These are phyloP conservation scores for Grammomys surdaster DNA, from an alignment of 2,113 vertebrate species.

Conservation along the genomic window DNA sequence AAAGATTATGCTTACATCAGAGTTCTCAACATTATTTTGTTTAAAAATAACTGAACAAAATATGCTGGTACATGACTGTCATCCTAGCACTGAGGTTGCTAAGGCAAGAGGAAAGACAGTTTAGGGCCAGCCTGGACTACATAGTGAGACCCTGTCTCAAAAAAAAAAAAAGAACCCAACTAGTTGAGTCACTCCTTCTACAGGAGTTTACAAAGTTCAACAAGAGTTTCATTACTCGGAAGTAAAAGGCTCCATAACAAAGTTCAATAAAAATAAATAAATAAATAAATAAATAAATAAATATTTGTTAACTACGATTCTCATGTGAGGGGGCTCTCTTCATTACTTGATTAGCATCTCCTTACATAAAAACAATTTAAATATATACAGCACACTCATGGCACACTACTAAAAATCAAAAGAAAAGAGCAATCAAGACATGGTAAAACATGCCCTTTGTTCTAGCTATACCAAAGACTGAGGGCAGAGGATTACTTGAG, in stretches of 20 bases:
- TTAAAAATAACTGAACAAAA: conserved; percentile 29
- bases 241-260: conserved; percentile 29
- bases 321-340: neutral
- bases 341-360: neutral
- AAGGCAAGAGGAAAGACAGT: neutral
- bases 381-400: neutral
- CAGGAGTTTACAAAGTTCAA: neutral
- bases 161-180: neutral
- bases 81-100: neutral
- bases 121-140: neutral
- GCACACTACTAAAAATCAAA: conserved; percentile 34
- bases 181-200: neutral
- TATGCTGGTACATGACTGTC: neutral
- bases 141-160: neutral
- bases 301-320: neutral
- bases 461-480: neutral
- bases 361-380: conserved; percentile 12
- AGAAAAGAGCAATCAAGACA: neutral
- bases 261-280: too few species aligned
- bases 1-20: neutral
- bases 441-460: neutral
- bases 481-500: neutral
- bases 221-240: neutral
- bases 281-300: neutral
- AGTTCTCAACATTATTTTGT: neutral